Evolutionary conservation across 2,888 invertebrate genomes (phyloP), one percentile per base, ranked within the genome.

Genomic region (Patella pellucida): DNA sequence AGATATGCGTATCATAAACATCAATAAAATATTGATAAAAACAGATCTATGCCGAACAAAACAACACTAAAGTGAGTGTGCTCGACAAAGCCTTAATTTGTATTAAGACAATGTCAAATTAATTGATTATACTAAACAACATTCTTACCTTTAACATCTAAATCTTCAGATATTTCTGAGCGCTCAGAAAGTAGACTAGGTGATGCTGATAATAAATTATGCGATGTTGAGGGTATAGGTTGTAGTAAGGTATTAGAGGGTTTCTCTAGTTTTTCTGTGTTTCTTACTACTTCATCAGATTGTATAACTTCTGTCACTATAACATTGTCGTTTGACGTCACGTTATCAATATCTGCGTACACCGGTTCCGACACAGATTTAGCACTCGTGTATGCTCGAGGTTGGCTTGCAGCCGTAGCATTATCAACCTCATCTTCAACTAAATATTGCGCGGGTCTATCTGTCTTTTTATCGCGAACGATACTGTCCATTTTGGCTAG

Each of bases 401-500:
- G 23, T 9, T 12, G 19, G 41, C 41, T 41, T 19, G 19, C 19
- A 62, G 23, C 62, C 11, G 11, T 23, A 19, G 19, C 12, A 23
- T 23, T 15, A 23, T 62, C 19, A 15, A 62, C 23, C 23, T 19
- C 23, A 19, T 62, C 62, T n/a, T 52, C 52, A 14, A 14, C 69
- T 16, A 31, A 52, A 69, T 51, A 73, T 67, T 16, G 23, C 72
- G 15, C 23, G 27, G 19, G 27, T 4, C 23, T 52, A 5, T 74
- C 78, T 5, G 78, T 27, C 51, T 73, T 79, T 69, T 19, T 62
- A 19, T 82, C 80, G 14, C 79, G 41, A 27, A 75, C 76, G 80
- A 82, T 82, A n/a, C 73, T 78, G 50, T 82, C 78, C 79, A 80
- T 80, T 23, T 79, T 71, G 54, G 73, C 75, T 12, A 82, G 54